Evolutionary conservation across 2,113 vertebrate genomes (phyloP).

Genomic region (Lepus timidus): DNA sequence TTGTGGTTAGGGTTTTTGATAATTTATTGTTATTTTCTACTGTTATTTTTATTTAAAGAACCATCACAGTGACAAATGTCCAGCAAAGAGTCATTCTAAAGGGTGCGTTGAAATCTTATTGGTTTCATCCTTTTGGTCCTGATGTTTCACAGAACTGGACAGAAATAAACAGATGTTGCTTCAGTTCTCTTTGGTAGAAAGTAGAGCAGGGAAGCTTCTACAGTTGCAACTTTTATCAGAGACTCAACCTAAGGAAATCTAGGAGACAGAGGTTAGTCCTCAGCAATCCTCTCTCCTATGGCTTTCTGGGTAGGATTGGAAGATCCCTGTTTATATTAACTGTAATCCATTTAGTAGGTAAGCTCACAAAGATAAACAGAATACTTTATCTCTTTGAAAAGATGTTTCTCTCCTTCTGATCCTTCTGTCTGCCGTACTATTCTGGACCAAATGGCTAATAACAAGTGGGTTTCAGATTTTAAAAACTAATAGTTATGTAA

Average conservation of each 20-base stretch:
- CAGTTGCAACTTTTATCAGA: not conserved
- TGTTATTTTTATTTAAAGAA: constrained; percentile 25
- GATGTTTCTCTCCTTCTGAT: not conserved
- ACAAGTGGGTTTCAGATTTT: constrained; percentile 14
- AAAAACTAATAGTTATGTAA: constrained; percentile 1
- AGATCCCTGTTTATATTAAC: not conserved
- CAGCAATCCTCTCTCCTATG: not conserved
- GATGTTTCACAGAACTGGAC: not conserved
- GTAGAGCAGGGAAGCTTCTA: not conserved
- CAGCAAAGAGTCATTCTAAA: not conserved
- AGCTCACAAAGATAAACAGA: not conserved
- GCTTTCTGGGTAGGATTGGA: not conserved
- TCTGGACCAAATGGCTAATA: not conserved
- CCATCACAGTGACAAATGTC: not conserved
- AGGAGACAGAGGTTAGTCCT: not conserved
- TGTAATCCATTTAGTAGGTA: not conserved
- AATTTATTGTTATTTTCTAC: constrained; percentile 24
- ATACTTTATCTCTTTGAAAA: constrained; percentile 53
- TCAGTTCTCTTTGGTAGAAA: not conserved
- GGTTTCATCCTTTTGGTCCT: not conserved
- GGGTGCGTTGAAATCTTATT: not conserved
- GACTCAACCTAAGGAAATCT: not conserved
- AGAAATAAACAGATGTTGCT: not conserved
- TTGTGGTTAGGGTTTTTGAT: not conserved
- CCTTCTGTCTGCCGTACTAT: not conserved